Percentiles rank a stretch among this genome's conserved stretches.
Evolutionary conservation across 2,797 vertebrate species (phyloP).

Genomic region (Chromis chromis): DNA sequence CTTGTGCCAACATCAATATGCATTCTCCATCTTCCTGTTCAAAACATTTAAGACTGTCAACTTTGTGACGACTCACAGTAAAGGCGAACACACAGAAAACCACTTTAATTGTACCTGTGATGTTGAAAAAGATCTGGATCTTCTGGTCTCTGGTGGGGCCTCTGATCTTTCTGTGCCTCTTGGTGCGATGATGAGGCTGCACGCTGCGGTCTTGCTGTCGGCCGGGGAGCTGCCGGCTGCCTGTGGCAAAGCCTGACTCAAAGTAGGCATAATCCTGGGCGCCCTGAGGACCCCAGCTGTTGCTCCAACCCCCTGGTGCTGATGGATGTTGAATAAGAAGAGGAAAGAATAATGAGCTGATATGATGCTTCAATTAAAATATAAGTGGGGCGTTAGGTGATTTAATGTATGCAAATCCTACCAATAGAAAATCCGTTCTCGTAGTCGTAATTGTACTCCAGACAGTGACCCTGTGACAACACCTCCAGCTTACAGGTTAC

Average conservation of each 20-base stretch:
- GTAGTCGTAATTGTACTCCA: constrained; percentile 98
- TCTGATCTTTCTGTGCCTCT: constrained; percentile 86
- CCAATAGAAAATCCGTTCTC: constrained; percentile 98
- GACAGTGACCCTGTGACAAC: constrained; percentile 91
- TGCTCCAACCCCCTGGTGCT: constrained; percentile 91
- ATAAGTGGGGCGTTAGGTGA: neutral
- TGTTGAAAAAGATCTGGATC: constrained; percentile 97
- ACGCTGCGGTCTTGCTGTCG: constrained; percentile 44
- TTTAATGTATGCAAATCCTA: constrained; percentile 67
- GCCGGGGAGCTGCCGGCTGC: constrained; percentile 67
- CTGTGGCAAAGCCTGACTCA: constrained; percentile 86
- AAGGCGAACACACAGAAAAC: neutral
- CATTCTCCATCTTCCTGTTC: no score
- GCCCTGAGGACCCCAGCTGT: constrained; percentile 87
- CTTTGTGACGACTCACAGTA: neutral
- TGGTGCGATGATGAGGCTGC: constrained; percentile 79
- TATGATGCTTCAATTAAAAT: neutral
- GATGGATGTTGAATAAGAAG: constrained; percentile 21
- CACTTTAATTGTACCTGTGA: constrained; percentile 88
- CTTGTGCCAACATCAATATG: no score
- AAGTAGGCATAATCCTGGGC: constrained; percentile 94
- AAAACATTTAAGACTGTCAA: no score
- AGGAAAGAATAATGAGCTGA: neutral
- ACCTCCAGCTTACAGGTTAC: constrained; percentile 94
- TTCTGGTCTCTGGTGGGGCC: constrained; percentile 91